A percentile compares a stretch with the other conserved stretches of the same genome.
Conservation (phyloP, 2,113 vertebrate species). For the Sinocyclocheilus anophthalmus region DNA sequence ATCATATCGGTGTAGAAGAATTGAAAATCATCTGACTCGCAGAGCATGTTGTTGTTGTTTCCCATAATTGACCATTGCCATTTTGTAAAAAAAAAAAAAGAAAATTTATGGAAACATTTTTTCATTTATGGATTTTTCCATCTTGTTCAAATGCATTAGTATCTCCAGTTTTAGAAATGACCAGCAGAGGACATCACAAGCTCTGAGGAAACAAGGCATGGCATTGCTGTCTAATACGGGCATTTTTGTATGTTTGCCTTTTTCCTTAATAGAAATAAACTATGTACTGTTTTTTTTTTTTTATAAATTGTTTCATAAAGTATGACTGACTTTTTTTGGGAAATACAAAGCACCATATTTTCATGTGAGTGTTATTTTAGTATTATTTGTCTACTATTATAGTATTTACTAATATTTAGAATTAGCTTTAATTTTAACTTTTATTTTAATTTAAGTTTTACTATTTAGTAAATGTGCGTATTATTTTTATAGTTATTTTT, state of each 20-base stretch:
- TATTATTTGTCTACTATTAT: no score
- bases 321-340: background rate
- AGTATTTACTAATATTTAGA: no score
- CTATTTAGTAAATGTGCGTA: no score
- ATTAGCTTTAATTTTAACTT: no score
- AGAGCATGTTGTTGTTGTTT: background rate
- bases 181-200: conserved; percentile 39
- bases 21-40: background rate
- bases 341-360: no score
- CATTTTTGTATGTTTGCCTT: background rate
- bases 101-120: background rate
- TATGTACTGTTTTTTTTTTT: conserved; percentile 1
- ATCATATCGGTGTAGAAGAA: background rate
- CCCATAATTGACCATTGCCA: background rate
- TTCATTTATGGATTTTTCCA: no score
- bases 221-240: background rate
- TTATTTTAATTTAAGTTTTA: no score
- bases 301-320: conserved; percentile 10
- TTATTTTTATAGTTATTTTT: no score
- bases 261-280: background rate
- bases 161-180: background rate
- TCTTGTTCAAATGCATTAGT: background rate
- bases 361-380: no score
- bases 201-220: background rate
- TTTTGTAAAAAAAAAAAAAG: background rate